A percentile compares a stretch with the other conserved stretches of the same genome.
These are phyloP conservation scores for Leuciscus waleckii DNA, from an alignment of 2,797 vertebrate species.

Conservation along the genomic window DNA sequence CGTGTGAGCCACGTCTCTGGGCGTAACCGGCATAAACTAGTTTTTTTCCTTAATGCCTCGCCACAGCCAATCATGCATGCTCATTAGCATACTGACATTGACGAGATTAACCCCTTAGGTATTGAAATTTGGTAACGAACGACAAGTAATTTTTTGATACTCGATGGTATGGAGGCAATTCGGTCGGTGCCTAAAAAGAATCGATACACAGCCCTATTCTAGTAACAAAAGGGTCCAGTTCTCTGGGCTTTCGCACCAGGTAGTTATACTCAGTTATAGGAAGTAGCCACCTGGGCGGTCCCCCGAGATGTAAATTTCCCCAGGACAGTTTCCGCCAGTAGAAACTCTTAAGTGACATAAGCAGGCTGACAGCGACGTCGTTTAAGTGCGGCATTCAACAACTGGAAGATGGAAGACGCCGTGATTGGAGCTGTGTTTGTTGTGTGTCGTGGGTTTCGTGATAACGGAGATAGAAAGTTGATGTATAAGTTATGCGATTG, in stretches of 20 bases:
- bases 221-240: neutral
- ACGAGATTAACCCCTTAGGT: no score
- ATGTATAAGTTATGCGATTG: neutral
- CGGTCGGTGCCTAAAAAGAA: no score
- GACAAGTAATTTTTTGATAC: no score
- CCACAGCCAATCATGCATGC: no score
- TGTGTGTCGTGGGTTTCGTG: neutral
- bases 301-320: neutral
- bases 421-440: neutral
- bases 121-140: no score
- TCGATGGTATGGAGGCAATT: no score
- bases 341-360: neutral
- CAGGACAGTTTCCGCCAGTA: neutral
- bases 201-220: no score
- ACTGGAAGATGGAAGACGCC: neutral
- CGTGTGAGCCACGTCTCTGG: no score
- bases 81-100: no score
- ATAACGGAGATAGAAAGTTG: neutral
- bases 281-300: neutral
- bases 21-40: no score
- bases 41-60: no score
- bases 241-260: neutral
- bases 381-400: neutral
- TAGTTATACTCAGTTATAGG: neutral
- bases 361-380: fast-evolving